Conservation (phyloP, 2,797 vertebrate species). For the Sebastes diaconus region DNA sequence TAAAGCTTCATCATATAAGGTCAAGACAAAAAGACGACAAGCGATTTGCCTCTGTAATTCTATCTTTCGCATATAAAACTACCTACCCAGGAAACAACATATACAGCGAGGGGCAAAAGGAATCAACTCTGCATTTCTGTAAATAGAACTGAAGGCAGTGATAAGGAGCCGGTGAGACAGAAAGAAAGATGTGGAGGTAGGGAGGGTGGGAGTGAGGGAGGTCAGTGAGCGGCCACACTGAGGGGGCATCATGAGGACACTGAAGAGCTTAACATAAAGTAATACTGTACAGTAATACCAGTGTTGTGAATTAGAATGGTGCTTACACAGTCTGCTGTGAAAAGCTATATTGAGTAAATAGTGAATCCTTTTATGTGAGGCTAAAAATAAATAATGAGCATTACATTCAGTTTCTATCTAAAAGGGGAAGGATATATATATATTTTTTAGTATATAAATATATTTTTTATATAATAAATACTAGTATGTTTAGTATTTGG, state of each 20-base stretch:
- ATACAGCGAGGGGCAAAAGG: not conserved
- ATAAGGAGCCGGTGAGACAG: constrained; percentile 48
- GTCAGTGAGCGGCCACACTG: constrained; percentile 72
- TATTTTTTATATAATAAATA: not conserved
- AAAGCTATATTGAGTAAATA: constrained; percentile 18
- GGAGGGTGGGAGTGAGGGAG: constrained; percentile 40
- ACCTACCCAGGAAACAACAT: constrained; percentile 16
- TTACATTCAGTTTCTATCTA: not conserved
- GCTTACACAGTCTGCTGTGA: constrained; percentile 27
- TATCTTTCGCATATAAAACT: not conserved
- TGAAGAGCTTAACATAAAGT: constrained; percentile 61
- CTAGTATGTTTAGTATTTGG: not conserved
- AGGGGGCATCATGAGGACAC: constrained; percentile 74
- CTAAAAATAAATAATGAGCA: not conserved
- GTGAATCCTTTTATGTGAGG: constrained; percentile 20
- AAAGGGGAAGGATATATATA: not conserved
- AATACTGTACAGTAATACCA: constrained; percentile 53
- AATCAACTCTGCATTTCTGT: constrained; percentile 32
- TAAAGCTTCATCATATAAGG: constrained; percentile 31
- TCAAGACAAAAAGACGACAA: constrained; percentile 28
- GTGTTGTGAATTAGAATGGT: constrained; percentile 40
- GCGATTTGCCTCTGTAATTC: constrained; percentile 4
- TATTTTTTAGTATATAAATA: not conserved
- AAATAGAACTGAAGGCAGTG: constrained; percentile 44
- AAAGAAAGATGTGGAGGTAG: constrained; percentile 41